Percentiles rank a stretch among this genome's conserved stretches.
Conservation (phyloP, 2,797 vertebrate species). For the Sebastes cheni region DNA sequence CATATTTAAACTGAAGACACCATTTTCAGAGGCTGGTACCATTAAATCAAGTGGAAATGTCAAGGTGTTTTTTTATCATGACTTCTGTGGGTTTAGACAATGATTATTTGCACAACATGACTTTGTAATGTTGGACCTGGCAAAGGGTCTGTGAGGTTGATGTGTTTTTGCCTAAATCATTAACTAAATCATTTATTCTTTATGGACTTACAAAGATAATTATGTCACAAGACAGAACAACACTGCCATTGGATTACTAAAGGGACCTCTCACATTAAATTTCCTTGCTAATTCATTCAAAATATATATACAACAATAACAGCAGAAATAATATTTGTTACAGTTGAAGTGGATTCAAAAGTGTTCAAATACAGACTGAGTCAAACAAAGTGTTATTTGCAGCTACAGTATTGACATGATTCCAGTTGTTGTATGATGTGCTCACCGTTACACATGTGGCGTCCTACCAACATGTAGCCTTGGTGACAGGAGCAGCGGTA, state of each 20-base stretch:
- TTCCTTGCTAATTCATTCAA: background rate
- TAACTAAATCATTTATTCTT: background rate
- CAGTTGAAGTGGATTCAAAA: background rate
- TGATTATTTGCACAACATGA: background rate
- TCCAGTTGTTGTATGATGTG: background rate
- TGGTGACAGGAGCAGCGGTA: conserved; percentile 90
- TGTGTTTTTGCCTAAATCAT: background rate
- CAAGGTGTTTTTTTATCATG: background rate
- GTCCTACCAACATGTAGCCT: conserved; percentile 86
- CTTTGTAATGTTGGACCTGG: background rate
- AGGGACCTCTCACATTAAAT: background rate
- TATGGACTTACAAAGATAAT: background rate
- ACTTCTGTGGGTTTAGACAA: background rate
- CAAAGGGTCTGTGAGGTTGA: background rate
- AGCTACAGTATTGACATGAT: conserved; percentile 5
- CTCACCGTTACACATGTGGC: conserved; percentile 89
- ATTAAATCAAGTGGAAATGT: background rate
- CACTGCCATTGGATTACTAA: background rate
- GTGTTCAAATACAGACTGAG: background rate
- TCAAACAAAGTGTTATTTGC: background rate
- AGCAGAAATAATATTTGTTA: background rate
- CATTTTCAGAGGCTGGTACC: background rate
- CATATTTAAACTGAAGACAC: background rate
- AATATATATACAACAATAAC: background rate
- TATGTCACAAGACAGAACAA: background rate